These are phyloP conservation scores for Urocynchramus pylzowi DNA, from an alignment of 2,113 vertebrate genomes.

Conservation along the genomic window DNA sequence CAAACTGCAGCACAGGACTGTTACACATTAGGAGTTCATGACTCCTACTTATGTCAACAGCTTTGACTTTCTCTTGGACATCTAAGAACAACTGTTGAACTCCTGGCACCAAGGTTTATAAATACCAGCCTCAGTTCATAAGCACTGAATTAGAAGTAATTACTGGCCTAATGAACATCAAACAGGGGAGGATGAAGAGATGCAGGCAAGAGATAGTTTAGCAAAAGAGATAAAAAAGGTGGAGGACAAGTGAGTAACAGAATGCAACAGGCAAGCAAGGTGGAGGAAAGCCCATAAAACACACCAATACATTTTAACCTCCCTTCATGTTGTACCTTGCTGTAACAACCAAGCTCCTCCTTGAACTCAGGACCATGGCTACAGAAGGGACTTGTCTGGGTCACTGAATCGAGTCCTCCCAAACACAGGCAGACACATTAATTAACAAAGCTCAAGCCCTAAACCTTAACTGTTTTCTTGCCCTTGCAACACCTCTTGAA, in stretches of 20 bases:
- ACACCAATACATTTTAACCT: neutral
- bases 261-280: neutral
- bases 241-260: neutral
- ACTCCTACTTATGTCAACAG: conserved; percentile 21
- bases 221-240: neutral
- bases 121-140: neutral
- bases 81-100: neutral
- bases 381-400: neutral
- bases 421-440: neutral
- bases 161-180: neutral
- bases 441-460: neutral
- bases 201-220: neutral
- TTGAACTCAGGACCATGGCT: neutral
- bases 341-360: neutral
- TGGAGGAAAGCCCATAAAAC: neutral
- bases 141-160: conserved; percentile 7
- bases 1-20: neutral
- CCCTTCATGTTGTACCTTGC: neutral
- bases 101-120: conserved; percentile 20
- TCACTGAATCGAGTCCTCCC: neutral
- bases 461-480: neutral
- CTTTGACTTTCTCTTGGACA: conserved; percentile 13
- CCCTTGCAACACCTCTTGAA: neutral
- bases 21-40: neutral
- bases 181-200: neutral